Conservation (phyloP, 2,888 invertebrate species). For the Drosophila mimica region DNA sequence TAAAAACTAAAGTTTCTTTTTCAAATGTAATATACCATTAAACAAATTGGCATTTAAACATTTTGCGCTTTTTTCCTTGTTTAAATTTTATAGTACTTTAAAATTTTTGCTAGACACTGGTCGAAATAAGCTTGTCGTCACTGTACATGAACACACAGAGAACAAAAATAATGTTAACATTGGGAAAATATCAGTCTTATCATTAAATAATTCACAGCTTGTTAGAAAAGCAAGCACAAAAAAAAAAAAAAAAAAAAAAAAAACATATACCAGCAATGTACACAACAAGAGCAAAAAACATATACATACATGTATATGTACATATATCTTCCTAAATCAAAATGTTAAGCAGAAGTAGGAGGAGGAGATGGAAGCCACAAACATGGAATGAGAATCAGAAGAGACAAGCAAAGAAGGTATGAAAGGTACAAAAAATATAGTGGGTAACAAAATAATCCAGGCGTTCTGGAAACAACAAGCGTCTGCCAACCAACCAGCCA, state of each 20-base stretch:
- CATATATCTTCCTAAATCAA: constrained; percentile 38
- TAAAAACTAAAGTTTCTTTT: too few species aligned
- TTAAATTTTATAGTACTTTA: too few species aligned
- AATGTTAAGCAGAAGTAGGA: constrained; percentile 39
- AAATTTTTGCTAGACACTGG: too few species aligned
- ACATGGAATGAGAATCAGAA: constrained; percentile 28
- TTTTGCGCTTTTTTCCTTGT: too few species aligned
- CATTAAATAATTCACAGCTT: constrained; percentile 63
- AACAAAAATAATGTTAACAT: neutral
- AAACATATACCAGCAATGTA: neutral
- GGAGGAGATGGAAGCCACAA: constrained; percentile 31
- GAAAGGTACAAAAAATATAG: constrained; percentile 40
- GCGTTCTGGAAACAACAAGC: constrained; percentile 32
- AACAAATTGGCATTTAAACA: too few species aligned
- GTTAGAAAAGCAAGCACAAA: constrained; percentile 49
- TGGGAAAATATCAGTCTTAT: constrained; percentile 37
- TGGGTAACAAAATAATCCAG: constrained; percentile 55
- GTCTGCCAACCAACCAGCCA: constrained; percentile 19
- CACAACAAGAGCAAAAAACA: too few species aligned
- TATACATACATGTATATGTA: constrained; percentile 9
- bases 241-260: constrained; percentile 23
- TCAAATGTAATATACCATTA: too few species aligned
- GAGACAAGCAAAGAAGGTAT: constrained; percentile 21
- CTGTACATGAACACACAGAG: neutral
- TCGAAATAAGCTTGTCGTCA: too few species aligned